phyloP scores from a whole-genome alignment of 2,888 invertebrate species.

The Polyploca ridens region DNA sequence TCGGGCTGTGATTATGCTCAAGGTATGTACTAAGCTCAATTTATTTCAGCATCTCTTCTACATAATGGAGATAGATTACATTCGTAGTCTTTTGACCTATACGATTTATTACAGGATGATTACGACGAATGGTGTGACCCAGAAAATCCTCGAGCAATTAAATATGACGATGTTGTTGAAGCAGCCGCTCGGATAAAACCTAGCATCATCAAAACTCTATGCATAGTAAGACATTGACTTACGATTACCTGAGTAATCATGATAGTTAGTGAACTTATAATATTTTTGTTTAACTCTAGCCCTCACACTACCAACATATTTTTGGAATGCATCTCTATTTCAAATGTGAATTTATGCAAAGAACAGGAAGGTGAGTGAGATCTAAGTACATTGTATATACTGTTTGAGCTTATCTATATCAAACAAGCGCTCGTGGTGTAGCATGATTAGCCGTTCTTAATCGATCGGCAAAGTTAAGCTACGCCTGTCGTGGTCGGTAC shows the following conservation, averaged over 20 bases:
- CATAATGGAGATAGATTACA: background rate
- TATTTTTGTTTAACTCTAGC: slow-evolving; percentile 43
- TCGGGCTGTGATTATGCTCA: no score
- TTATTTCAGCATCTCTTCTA: no score
- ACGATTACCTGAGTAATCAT: background rate
- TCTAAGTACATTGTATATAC: background rate
- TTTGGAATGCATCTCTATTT: slow-evolving; percentile 56
- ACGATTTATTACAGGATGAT: slow-evolving; percentile 57
- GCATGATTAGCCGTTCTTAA: no score
- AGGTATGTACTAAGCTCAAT: no score
- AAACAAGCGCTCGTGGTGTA: no score
- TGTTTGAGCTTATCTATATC: no score
- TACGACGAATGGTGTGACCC: slow-evolving; percentile 73
- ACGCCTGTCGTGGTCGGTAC: no score
- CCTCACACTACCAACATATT: slow-evolving; percentile 57
- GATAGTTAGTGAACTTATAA: no score
- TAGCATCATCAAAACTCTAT: slow-evolving; percentile 54
- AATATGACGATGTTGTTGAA: slow-evolving; percentile 55
- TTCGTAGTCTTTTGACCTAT: background rate
- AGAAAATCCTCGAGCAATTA: slow-evolving; percentile 60
- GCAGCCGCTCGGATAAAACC: slow-evolving; percentile 50
- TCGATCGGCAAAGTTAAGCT: no score
- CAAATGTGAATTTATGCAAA: slow-evolving; percentile 59
- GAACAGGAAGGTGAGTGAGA: slow-evolving; percentile 55
- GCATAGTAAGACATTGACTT: slow-evolving; percentile 47